Conservation (phyloP, 2,797 vertebrate species). For the Sebastes reedi region DNA sequence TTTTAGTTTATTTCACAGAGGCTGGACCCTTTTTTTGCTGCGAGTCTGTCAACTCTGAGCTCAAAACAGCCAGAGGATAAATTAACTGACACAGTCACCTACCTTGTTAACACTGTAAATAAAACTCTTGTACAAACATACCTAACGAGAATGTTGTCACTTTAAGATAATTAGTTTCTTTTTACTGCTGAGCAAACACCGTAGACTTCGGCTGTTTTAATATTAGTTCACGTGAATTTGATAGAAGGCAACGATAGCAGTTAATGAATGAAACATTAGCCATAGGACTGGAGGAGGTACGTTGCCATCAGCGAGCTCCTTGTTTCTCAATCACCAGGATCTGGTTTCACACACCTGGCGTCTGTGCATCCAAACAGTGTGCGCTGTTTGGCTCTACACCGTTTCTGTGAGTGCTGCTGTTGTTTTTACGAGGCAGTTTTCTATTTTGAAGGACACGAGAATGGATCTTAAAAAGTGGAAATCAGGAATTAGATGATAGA, state of each 20-base stretch:
- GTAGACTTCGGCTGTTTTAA: background rate
- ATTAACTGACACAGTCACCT: constrained; percentile 45
- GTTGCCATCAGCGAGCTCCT: constrained; percentile 28
- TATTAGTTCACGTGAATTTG: constrained; percentile 2
- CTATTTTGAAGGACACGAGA: background rate
- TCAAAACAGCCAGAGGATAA: constrained; percentile 57
- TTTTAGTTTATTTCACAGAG: constrained; percentile 73
- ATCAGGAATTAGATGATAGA: constrained; percentile 34
- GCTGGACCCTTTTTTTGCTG: constrained; percentile 78
- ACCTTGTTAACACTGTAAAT: constrained; percentile 80
- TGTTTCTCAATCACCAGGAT: constrained; percentile 50
- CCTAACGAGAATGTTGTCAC: constrained; percentile 19
- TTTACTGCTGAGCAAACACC: background rate
- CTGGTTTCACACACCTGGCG: constrained; percentile 73
- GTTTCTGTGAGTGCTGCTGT: background rate
- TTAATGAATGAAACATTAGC: constrained; percentile 70
- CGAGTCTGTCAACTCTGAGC: constrained; percentile 63
- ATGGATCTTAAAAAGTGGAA: constrained; percentile 25
- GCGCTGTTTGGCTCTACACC: background rate
- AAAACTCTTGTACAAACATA: constrained; percentile 79
- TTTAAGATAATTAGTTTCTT: background rate
- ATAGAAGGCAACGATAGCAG: constrained; percentile 1
- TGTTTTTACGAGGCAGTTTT: background rate
- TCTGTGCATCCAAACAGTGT: constrained; percentile 21
- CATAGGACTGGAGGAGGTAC: constrained; percentile 41